A percentile compares a stretch with the other conserved stretches of the same genome.
Evolutionary conservation across 2,888 invertebrate genomes (phyloP).

Genomic region (Pheosia gnoma): DNA sequence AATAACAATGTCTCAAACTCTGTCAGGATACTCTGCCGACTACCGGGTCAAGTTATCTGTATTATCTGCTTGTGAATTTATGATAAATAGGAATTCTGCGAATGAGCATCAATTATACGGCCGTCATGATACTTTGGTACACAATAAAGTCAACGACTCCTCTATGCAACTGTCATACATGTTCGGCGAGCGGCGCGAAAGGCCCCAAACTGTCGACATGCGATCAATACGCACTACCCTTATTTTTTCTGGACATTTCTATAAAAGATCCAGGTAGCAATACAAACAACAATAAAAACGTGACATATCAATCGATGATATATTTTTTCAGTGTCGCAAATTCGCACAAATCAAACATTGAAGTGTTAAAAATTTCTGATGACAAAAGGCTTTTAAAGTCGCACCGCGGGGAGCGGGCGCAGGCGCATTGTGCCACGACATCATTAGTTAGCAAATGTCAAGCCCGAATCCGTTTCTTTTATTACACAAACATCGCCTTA

Average conservation of each 20-base stretch:
- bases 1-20: not conserved
- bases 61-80: conserved; percentile 10
- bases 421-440: conserved; percentile 63
- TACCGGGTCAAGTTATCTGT: conserved; percentile 3
- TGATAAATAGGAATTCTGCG: conserved; percentile 44
- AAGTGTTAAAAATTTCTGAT: conserved; percentile 78
- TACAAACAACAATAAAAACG: conserved; percentile 80
- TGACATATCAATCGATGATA: conserved; percentile 75
- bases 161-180: conserved; percentile 66
- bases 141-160: conserved; percentile 73
- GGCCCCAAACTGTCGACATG: conserved; percentile 57
- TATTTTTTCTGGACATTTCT: conserved; percentile 52
- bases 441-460: conserved; percentile 80
- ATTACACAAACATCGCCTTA: conserved; percentile 66
- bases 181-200: conserved; percentile 57
- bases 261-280: conserved; percentile 77
- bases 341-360: conserved; percentile 82
- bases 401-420: conserved; percentile 65
- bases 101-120: conserved; percentile 61
- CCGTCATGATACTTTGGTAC: conserved; percentile 57
- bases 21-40: not conserved
- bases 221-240: conserved; percentile 57
- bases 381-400: conserved; percentile 70
- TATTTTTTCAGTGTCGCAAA: conserved; percentile 72
- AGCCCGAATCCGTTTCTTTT: conserved; percentile 58